Base-by-base conservation (phyloP, 2,888 invertebrate genomes). In the Criorhina ranunculi region DNA sequence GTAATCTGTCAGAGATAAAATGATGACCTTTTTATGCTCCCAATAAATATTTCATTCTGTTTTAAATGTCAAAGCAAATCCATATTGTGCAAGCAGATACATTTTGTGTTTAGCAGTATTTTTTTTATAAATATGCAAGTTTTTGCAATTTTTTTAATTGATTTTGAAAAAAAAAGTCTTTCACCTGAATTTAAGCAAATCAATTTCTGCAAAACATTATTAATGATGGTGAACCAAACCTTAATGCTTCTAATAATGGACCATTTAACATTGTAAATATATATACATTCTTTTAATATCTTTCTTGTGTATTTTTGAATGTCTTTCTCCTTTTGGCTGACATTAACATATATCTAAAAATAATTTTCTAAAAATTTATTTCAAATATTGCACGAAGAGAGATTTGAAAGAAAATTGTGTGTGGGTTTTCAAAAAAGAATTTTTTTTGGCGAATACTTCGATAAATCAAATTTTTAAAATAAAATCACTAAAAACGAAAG, bases 341-440 rank as follows among this genome's bases (percentile, higher is more conserved):
- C 66, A 40, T 51, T 15, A 37, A 49, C 12, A 51, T 51, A 29
- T 40, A 51, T 69, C 37, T 29, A 53, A 67, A 53, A 67, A 66
- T 66, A 66, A 5, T 9, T 66, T 12, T 59, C 12, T 8, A 9
- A 29, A 29, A 40, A 29, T 29, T 53, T 17, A 31, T 33, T 7
- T 19, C 15, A 35, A 37, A 37, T 49, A 46, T 35, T 12, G 6
- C 24, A 59, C 49, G 40, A 29, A 40, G 24, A 12, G 15, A 40
- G 11, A 59, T 40, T 40, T 57, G 5, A 9, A 2, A 12, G 8
- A 0, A 24, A 37, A 19, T 57, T 57, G 24, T 40, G 40, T 59
- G 59, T 59, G 17, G 59, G 59, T 4, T 24, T 49, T 29, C 8
- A 4, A 37, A 24, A 40, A 24, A 5, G 19, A 17, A 35, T 12